Base-by-base conservation (phyloP, 2,797 vertebrate genomes). In the Micrastur ruficollis region DNA sequence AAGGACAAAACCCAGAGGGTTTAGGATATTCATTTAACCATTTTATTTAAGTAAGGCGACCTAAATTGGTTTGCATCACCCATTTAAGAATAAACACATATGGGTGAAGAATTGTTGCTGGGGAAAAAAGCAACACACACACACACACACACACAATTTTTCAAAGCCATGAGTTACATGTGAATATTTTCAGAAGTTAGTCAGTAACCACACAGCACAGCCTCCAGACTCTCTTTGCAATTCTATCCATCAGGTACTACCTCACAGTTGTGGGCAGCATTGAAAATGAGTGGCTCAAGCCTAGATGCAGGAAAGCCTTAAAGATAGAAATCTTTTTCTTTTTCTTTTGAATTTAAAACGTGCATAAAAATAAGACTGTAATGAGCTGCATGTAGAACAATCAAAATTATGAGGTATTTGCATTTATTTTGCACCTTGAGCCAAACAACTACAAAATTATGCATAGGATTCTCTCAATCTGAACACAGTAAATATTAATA, bases 401-500 rank as follows among this genome's bases (percentile, higher is more conserved):
- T 89, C 71, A 93, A 89, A 95, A 95, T 93, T 96, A 96, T 59
- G 73, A 96, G 63, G n/a, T 80, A 91, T 86, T 95, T 95, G 94
- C 82, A 75, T 97, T 86, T 72, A 95, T 97, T 97, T 89, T 92
- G 91, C 91, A 74, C 93, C 85, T 70, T 92, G 79, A 93, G 95
- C 91, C 95, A 90, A 95, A 96, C n/a, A 97, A 81, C 87, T 92
- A 93, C 81, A 88, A 95, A 95, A 96, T 95, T 76, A 97, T 97
- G 81, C 90, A 92, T 80, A 96, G 85, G 52, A 93, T 93, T 95
- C 92, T 93, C 66, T 94, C 94, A 95, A 82, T 96, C 67, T 90
- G 94, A 97, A 97, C 95, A 90, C 55, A 93, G 90, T 91, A 96
- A 96, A 93, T 96, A 96, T 96, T 97, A 97, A 97, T 96, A 97